Conservation (phyloP, 2,797 vertebrate genomes). For the Typhlichthys subterraneus region DNA sequence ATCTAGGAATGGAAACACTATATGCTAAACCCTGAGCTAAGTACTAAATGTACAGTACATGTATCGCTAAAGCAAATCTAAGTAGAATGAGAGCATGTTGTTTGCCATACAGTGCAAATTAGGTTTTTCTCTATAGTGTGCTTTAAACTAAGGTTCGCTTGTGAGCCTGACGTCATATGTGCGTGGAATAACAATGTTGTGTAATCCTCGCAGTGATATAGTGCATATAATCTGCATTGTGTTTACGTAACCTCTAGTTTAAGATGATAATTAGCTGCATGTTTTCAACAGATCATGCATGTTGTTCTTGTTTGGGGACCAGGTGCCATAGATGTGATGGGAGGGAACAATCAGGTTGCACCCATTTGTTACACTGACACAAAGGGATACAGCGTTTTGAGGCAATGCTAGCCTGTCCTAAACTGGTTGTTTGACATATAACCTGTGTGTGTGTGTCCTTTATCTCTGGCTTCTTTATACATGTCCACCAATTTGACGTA, state of each 20-base stretch:
- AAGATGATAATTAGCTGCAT: conserved; percentile 46
- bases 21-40: too few relatives aligned
- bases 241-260: conserved; percentile 44
- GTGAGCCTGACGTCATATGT: background rate
- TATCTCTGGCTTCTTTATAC: conserved; percentile 23
- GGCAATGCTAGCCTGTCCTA: too few relatives aligned
- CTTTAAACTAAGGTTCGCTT: conserved; percentile 8
- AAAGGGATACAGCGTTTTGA: too few relatives aligned
- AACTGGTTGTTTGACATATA: background rate
- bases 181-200: too few relatives aligned
- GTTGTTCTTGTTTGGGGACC: conserved; percentile 20
- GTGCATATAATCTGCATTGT: conserved; percentile 17
- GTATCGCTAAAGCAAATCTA: background rate
- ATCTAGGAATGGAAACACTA: background rate
- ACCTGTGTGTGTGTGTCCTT: background rate
- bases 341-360: background rate
- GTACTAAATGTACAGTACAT: background rate
- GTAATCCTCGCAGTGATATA: conserved; percentile 36
- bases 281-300: conserved; percentile 30
- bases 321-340: conserved; percentile 16
- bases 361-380: background rate
- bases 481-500: too few relatives aligned
- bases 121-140: background rate
- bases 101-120: conserved; percentile 3
- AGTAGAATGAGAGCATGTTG: too few relatives aligned